Evolutionary conservation across 1,140 invertebrate genomes (phyloP).

Genomic region (Drosophila dunni): DNA sequence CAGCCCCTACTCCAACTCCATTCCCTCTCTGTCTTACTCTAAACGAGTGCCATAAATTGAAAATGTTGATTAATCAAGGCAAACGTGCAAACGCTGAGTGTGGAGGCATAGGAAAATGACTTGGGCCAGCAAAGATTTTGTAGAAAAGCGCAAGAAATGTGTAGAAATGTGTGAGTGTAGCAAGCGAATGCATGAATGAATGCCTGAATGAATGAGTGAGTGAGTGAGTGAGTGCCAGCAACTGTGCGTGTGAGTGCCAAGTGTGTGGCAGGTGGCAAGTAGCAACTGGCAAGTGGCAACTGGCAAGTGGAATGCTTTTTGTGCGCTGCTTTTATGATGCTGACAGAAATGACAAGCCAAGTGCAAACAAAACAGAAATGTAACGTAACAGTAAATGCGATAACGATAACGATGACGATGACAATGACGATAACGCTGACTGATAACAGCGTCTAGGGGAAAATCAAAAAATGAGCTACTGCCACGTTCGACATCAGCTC

Average conservation of each 20-base stretch:
- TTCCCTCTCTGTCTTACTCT: conserved; percentile 1
- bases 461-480: background rate
- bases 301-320: conserved; percentile 38
- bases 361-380: conserved; percentile 20
- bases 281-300: conserved; percentile 52
- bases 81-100: conserved; percentile 41
- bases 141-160: conserved; percentile 51
- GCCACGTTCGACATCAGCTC: conserved; percentile 36
- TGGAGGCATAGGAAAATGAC: too few species aligned
- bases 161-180: conserved; percentile 51
- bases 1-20: background rate
- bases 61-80: conserved; percentile 80
- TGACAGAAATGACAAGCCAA: conserved; percentile 65
- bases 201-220: conserved; percentile 19
- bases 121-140: conserved; percentile 42
- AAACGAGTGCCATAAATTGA: conserved; percentile 75
- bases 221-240: conserved; percentile 15
- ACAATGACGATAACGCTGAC: conserved; percentile 1
- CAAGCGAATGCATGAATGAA: conserved; percentile 40
- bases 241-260: conserved; percentile 2
- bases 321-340: conserved; percentile 61
- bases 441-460: conserved; percentile 1
- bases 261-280: conserved; percentile 54
- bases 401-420: conserved; percentile 64
- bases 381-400: conserved; percentile 68